Conservation (phyloP, 1,140 invertebrate species). For the Ditylenchus dipsaci region DNA sequence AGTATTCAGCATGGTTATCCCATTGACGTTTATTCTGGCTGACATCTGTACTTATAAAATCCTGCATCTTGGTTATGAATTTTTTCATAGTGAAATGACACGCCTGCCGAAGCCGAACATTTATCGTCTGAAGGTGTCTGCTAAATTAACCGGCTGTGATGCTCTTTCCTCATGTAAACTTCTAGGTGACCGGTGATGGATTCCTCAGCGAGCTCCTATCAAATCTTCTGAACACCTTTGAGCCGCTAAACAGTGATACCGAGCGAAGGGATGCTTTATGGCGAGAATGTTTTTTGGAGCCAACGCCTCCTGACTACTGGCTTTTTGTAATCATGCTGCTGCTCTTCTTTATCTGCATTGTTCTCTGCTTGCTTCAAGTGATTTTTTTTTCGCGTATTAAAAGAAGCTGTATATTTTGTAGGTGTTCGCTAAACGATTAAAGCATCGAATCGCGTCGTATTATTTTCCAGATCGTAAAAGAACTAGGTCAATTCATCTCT, state of each 20-base stretch:
- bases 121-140: slow-evolving; percentile 34
- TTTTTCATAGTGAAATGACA: slow-evolving; percentile 32
- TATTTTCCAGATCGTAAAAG: slow-evolving; percentile 38
- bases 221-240: slow-evolving; percentile 31
- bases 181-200: slow-evolving; percentile 37
- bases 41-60: slow-evolving; percentile 32
- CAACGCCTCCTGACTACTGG: slow-evolving; percentile 35
- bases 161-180: background rate
- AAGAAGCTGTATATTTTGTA: slow-evolving; percentile 10
- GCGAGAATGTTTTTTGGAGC: slow-evolving; percentile 35
- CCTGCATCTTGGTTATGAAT: slow-evolving; percentile 21
- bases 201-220: slow-evolving; percentile 34
- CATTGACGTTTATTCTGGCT: slow-evolving; percentile 19
- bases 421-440: slow-evolving; percentile 28
- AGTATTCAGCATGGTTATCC: slow-evolving; percentile 20
- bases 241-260: slow-evolving; percentile 28
- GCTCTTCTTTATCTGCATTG: slow-evolving; percentile 23
- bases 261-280: slow-evolving; percentile 30
- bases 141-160: background rate
- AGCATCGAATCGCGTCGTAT: slow-evolving; percentile 30
- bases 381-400: slow-evolving; percentile 5
- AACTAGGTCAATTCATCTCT: slow-evolving; percentile 30
- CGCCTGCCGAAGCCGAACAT: slow-evolving; percentile 28
- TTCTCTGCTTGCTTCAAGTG: slow-evolving; percentile 27
- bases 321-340: slow-evolving; percentile 43